phyloP scores from a whole-genome alignment of 2,888 invertebrate genomes.

The Phyllotreta striolata region DNA sequence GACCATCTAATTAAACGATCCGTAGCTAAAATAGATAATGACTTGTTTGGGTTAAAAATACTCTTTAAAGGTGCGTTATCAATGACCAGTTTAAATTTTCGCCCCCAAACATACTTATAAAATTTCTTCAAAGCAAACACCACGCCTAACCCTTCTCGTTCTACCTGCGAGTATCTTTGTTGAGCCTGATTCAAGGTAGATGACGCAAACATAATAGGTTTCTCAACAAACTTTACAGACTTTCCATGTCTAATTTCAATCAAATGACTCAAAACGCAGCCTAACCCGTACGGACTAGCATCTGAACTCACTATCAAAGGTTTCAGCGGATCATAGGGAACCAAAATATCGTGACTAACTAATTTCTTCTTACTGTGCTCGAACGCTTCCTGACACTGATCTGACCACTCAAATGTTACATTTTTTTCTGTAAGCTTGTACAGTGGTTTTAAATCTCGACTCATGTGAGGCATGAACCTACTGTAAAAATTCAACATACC shows the following conservation, averaged over 20 bases:
- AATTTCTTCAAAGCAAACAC: constrained; percentile 22
- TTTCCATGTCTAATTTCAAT: constrained; percentile 5
- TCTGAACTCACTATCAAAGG: constrained; percentile 15
- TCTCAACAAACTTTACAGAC: constrained; percentile 8
- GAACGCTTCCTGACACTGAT: constrained; percentile 7
- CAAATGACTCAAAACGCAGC: constrained; percentile 15
- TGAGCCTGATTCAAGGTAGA: constrained; percentile 11
- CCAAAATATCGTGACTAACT: constrained; percentile 4
- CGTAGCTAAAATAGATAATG: constrained; percentile 14
- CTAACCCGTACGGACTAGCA: constrained; percentile 10
- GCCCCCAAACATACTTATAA: constrained; percentile 21
- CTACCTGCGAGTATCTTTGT: constrained; percentile 20
- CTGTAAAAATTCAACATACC: constrained; percentile 17
- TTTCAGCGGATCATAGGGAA: constrained; percentile 19
- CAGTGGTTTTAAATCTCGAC: constrained; percentile 14
- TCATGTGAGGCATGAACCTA: constrained; percentile 20
- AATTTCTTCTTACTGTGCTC: constrained; percentile 13
- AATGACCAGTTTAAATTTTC: constrained; percentile 18
- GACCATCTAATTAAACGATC: constrained; percentile 20
- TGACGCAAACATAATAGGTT: constrained; percentile 21
- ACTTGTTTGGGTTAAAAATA: constrained; percentile 19
- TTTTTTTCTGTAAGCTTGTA: constrained; percentile 17
- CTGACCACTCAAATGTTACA: constrained; percentile 3
- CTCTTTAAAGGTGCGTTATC: constrained; percentile 18
- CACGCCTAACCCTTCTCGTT: constrained; percentile 19